Percentiles rank a stretch among this genome's conserved stretches.
These are phyloP conservation scores for Spatulosminthurus flaviceps DNA, from an alignment of 2,888 invertebrate genomes.

Conservation along the genomic window DNA sequence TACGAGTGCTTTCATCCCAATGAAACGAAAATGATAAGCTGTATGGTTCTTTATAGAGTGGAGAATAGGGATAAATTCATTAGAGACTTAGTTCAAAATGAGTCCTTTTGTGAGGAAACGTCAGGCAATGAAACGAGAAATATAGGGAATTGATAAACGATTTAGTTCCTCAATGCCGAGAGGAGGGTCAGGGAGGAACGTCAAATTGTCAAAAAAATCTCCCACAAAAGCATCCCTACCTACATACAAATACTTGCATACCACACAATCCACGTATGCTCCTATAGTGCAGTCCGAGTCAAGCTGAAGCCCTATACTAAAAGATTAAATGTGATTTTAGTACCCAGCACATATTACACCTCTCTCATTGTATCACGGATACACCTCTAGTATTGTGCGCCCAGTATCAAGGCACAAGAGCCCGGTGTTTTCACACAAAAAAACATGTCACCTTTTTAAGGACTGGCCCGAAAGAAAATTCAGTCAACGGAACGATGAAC, in stretches of 20 bases:
- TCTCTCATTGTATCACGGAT: not conserved
- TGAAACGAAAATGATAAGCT: conserved; percentile 45
- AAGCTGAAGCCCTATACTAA: no score
- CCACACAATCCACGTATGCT: not conserved
- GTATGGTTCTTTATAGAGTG: conserved; percentile 35
- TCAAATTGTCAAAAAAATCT: conserved; percentile 6
- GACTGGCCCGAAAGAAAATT: conserved; percentile 51
- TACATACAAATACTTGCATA: conserved; percentile 10
- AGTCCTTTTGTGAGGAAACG: conserved; percentile 56
- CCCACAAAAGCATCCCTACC: not conserved
- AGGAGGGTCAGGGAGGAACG: conserved; percentile 47
- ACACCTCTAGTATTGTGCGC: not conserved
- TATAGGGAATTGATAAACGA: conserved; percentile 60
- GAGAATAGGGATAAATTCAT: conserved; percentile 59
- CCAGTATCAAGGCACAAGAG: conserved; percentile 35
- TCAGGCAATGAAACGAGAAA: conserved; percentile 59
- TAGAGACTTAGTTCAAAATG: conserved; percentile 59
- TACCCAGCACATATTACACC: not conserved
- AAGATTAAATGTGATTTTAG: no score
- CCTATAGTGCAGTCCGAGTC: no score
- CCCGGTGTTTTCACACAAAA: conserved; percentile 58
- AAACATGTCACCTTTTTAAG: conserved; percentile 60
- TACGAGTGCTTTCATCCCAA: conserved; percentile 21
- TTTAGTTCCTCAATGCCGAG: conserved; percentile 54
- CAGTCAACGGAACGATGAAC: conserved; percentile 61